These are phyloP conservation scores for Synanthedon myopaeformis DNA, from an alignment of 2,888 invertebrate genomes.

Conservation along the genomic window DNA sequence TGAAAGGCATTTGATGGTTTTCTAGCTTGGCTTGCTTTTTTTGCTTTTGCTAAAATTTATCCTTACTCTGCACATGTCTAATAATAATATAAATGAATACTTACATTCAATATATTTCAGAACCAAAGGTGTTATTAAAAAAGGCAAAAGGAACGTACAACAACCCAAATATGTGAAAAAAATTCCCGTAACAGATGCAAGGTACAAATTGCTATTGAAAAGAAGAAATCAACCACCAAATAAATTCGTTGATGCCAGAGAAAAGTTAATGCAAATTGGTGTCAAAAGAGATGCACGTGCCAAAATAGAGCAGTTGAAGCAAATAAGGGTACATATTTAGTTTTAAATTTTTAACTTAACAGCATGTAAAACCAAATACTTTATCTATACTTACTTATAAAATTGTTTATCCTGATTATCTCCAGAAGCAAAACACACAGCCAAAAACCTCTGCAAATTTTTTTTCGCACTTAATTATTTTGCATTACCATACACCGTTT, in stretches of 20 bases:
- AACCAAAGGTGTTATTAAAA: neutral
- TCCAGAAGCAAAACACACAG: too few species aligned
- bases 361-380: too few species aligned
- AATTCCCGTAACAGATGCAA: constrained; percentile 72
- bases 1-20: neutral
- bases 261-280: constrained; percentile 81
- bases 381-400: too few species aligned
- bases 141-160: neutral
- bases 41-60: too few species aligned
- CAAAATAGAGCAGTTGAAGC: constrained; percentile 75
- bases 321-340: constrained; percentile 36
- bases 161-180: constrained; percentile 9
- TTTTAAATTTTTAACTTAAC: too few species aligned
- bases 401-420: too few species aligned
- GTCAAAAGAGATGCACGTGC: constrained; percentile 81
- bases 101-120: neutral
- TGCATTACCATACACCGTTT: too few species aligned
- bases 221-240: constrained; percentile 81
- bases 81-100: neutral
- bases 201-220: constrained; percentile 82
- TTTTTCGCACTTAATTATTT: too few species aligned
- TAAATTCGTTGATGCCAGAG: constrained; percentile 83
- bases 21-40: too few species aligned
- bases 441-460: too few species aligned
- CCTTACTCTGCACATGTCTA: too few species aligned